These are phyloP conservation scores for Tetheella fluctuosa DNA, from an alignment of 2,888 invertebrate genomes.

Conservation along the genomic window DNA sequence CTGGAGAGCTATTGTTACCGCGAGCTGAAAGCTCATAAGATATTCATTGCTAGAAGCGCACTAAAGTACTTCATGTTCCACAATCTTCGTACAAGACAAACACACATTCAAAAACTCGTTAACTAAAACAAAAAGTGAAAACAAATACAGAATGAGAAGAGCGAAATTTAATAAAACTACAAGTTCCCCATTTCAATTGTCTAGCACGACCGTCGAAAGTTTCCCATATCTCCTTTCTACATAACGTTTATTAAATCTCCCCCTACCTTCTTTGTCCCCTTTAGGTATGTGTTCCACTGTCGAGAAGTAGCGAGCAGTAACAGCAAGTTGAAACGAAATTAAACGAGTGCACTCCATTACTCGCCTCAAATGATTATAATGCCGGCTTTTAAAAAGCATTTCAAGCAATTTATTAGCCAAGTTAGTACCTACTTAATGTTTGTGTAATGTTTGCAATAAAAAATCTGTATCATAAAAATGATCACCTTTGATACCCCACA, in stretches of 20 bases:
- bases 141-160: neutral
- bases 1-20: no score
- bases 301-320: neutral
- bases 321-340: no score
- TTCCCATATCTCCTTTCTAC: constrained; percentile 11
- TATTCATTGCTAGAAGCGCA: neutral
- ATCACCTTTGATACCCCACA: no score
- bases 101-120: neutral
- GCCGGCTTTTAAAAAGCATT: neutral
- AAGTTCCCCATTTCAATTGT: constrained; percentile 1
- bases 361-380: neutral
- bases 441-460: no score
- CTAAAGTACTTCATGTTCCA: neutral
- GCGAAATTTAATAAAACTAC: neutral
- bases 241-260: neutral
- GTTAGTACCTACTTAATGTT: no score
- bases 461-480: no score
- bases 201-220: neutral
- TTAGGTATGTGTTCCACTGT: neutral
- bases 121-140: constrained; percentile 1
- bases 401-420: neutral
- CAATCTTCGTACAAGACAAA: constrained; percentile 3
- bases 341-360: neutral
- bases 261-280: neutral
- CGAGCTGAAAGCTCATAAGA: neutral